Percentiles rank a stretch among this genome's conserved stretches.
phyloP scores from a whole-genome alignment of 2,797 vertebrate species.

The Fistularia commersonii region DNA sequence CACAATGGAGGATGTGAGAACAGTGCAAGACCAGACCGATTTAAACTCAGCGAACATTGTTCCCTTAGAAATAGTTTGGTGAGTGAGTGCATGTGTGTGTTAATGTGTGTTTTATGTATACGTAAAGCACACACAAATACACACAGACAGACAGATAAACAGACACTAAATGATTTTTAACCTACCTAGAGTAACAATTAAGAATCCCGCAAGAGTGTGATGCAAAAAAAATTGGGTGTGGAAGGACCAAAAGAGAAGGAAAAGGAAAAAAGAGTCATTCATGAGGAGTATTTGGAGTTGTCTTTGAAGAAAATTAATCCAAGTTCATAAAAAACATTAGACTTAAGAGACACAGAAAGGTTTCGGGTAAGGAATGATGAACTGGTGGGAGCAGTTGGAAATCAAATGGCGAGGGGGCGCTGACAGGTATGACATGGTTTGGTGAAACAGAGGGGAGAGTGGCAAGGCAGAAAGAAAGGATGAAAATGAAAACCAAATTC shows the following conservation, averaged over 20 bases:
- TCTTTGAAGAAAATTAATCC: constrained; percentile 72
- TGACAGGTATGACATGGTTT: constrained; percentile 47
- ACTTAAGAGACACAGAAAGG: constrained; percentile 62
- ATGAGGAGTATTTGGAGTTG: constrained; percentile 61
- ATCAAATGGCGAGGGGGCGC: constrained; percentile 44
- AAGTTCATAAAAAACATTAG: constrained; percentile 68
- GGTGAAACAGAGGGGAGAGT: constrained; percentile 37
- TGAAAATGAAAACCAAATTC: constrained; percentile 50
- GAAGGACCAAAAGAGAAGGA: constrained; percentile 69
- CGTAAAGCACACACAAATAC: constrained; percentile 80
- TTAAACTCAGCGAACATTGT: constrained; percentile 37
- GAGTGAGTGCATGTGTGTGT: constrained; percentile 72
- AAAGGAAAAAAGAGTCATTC: constrained; percentile 64
- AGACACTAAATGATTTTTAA: constrained; percentile 81
- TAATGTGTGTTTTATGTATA: constrained; percentile 76
- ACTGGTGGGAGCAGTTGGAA: constrained; percentile 35
- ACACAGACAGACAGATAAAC: constrained; percentile 80
- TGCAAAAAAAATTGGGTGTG: constrained; percentile 76
- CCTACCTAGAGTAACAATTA: constrained; percentile 84
- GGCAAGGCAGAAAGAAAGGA: constrained; percentile 40
- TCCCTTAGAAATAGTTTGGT: constrained; percentile 42
- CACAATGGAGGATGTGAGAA: constrained; percentile 20
- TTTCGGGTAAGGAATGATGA: constrained; percentile 31
- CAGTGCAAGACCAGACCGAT: constrained; percentile 44
- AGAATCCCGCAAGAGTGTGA: constrained; percentile 79